Base-by-base conservation (phyloP, 2,888 invertebrate genomes). In the Platycheirus rosarum region DNA sequence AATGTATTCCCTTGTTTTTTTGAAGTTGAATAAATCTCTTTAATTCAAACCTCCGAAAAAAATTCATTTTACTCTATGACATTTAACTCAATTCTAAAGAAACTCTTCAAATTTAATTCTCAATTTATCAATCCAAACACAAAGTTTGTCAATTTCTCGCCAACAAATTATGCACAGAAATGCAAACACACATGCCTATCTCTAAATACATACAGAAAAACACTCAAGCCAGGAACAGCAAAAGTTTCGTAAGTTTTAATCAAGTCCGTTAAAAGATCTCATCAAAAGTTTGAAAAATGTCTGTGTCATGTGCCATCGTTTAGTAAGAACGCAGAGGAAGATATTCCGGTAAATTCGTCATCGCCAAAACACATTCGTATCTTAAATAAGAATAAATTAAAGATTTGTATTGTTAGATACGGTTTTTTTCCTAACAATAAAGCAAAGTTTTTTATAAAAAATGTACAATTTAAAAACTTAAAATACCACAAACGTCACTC, bases 81-180 rank as follows among this genome's bases (percentile, higher is more conserved):
- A n/a, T 18, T 20, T 13, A 55, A 37, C 37, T 55, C 14, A 9
- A 37, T 37, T 55, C 20, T 0, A 37, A 55, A 40, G 13, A 14
- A 53, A 55, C 37, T 55, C 40, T 55, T 23, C 37, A 55, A 55
- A 55, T 55, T 13, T 37, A 55, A 23, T 20, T 55, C 20, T 55
- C 23, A 55, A 55, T 55, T 55, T 23, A 4, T 40, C 37, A 55
- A 23, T 23, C 55, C 55, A 55, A 55, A 55, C 37, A 55, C 13
- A 37, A 55, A 55, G 23, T 37, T 20, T 55, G 55, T 55, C 37
- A 55, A 55, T 55, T 55, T 40, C 13, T 14, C 55, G 40, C 20
- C 53, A 35, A 35, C 35, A 23, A 6, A 40, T 55, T 37, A 37
- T 55, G 13, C 55, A 40, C 35, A 23, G 20, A 23, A 55, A n/a